Evolutionary conservation across 2,113 vertebrate genomes (phyloP), one percentile per base, ranked within the genome.

Genomic region (Pseudorectes ferrugineus): DNA sequence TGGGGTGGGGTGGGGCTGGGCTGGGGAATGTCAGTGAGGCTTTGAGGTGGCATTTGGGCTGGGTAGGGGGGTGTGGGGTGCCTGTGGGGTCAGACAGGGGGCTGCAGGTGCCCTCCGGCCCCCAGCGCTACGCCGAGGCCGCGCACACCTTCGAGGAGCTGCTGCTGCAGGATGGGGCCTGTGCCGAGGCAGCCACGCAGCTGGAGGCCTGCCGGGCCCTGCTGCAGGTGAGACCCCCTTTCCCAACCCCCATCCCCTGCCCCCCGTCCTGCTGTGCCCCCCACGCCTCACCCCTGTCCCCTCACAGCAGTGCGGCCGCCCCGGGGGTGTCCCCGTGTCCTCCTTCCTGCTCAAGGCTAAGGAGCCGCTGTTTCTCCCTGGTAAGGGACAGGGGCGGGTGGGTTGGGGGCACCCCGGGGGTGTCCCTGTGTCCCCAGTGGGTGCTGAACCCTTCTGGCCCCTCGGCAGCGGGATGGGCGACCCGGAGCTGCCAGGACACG

Each of bases 61-160:
- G 40, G 40, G 40, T 42, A n/a, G 40, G 40, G 40, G 40, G 40
- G 40, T 42, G 40, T 42, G 40, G 40, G 40, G 40, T 42, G 40
- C 40, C 40, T 13, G 40, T 42, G 40, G 40, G 40, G 40, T 12
- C 40, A 42, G 40, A 12, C 40, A 42, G 40, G 40, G 40, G 40
- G 40, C 40, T 42, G 40, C 40, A 42, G 40, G 40, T 42, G 40
- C 40, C 40, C 40, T 42, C 40, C 12, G 40, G 58, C 58, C 49
- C 21, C 46, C 93, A 99, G 98, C 97, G 81, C 75, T 99, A 98
- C 11, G 76, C 93, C 3, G 98, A 99, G 54, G 99, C 99, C 5
- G 89, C 91, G 2, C 48, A 92, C 51, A 92, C 97, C 31, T 99
- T 98, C 22, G 95, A 94, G 85, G 97, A 98, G 28, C 97, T 99